Conservation (phyloP, 2,113 vertebrate genomes). For the Barbus barbus region DNA sequence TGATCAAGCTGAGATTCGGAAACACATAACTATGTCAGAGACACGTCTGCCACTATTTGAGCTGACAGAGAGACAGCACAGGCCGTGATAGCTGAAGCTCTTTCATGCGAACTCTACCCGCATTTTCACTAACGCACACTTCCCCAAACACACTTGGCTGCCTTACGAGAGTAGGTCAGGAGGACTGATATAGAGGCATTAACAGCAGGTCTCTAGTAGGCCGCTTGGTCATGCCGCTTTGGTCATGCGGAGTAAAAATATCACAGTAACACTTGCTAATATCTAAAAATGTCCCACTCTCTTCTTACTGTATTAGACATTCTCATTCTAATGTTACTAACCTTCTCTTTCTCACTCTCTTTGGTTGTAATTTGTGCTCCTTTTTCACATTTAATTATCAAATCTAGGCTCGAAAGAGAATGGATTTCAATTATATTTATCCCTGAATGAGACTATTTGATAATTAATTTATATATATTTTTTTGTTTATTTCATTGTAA, state of each 20-base stretch:
- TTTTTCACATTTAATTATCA: not conserved
- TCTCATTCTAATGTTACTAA: not conserved
- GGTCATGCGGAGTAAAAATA: not conserved
- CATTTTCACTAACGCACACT: no score
- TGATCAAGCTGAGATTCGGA: not conserved
- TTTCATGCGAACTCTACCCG: not conserved
- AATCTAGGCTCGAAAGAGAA: not conserved
- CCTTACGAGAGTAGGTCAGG: conserved; percentile 9
- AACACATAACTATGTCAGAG: not conserved
- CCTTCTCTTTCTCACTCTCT: not conserved
- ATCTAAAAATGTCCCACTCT: not conserved
- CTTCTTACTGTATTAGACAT: no score
- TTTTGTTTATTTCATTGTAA: no score
- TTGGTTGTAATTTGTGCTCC: not conserved
- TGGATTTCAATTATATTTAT: not conserved
- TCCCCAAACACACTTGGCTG: not conserved
- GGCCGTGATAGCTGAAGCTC: not conserved
- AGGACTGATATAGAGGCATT: not conserved
- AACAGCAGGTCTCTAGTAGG: not conserved
- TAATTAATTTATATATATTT: no score
- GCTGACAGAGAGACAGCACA: conserved; percentile 30
- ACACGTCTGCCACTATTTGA: conserved; percentile 10
- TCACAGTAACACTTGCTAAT: not conserved
- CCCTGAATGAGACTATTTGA: not conserved
- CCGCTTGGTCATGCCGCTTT: no score